Conservation (phyloP, 2,797 vertebrate species). For the Enteromius thamalakanensis region DNA sequence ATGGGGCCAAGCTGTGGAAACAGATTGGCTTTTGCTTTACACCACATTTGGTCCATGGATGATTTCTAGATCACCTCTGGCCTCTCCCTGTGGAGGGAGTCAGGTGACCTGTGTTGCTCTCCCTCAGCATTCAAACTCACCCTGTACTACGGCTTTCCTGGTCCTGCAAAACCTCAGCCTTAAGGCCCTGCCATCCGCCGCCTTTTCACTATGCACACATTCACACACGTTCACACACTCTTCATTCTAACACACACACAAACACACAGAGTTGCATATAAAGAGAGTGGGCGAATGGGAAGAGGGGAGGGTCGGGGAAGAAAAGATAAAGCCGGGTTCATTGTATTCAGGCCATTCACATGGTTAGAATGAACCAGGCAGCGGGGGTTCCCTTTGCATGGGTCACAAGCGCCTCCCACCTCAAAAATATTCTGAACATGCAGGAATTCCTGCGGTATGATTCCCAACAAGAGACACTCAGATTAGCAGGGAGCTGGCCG, state of each 20-base stretch:
- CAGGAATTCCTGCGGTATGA: slow-evolving; percentile 78
- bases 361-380: slow-evolving; percentile 79
- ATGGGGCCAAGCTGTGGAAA: slow-evolving; percentile 77
- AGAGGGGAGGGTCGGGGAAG: slow-evolving; percentile 59
- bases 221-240: slow-evolving; percentile 50
- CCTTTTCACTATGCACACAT: slow-evolving; percentile 75
- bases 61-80: slow-evolving; percentile 80
- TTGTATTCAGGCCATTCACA: slow-evolving; percentile 90
- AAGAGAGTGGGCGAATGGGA: slow-evolving; percentile 44
- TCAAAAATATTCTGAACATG: slow-evolving; percentile 78
- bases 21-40: slow-evolving; percentile 76
- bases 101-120: slow-evolving; percentile 89
- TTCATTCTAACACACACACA: slow-evolving; percentile 59
- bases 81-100: slow-evolving; percentile 74
- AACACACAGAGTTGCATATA: slow-evolving; percentile 61
- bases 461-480: slow-evolving; percentile 67
- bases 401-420: slow-evolving; percentile 76
- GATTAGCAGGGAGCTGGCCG: slow-evolving; percentile 61
- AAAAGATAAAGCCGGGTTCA: slow-evolving; percentile 90
- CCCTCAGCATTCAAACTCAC: slow-evolving; percentile 80
- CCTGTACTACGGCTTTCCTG: slow-evolving; percentile 76
- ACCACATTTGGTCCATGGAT: slow-evolving; percentile 77
- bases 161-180: slow-evolving; percentile 87
- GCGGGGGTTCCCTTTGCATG: slow-evolving; percentile 80
- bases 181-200: slow-evolving; percentile 85